Base-by-base conservation (phyloP, 2,888 invertebrate species). In the Galerucella nymphaeae region DNA sequence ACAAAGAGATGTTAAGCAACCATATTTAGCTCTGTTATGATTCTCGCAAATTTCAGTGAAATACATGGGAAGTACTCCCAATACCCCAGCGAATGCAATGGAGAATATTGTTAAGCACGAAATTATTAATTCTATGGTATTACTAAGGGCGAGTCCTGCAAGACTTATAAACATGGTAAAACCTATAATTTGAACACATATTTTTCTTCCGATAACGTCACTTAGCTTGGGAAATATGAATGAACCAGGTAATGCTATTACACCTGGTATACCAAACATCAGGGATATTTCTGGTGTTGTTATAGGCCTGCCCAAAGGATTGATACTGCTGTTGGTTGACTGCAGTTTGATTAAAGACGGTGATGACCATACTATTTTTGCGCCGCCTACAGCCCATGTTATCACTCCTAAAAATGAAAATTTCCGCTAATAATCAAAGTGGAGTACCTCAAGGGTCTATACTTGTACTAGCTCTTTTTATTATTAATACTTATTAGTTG, bases 11-110 rank as follows among this genome's bases (percentile, higher is more conserved):
- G 11, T 30, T 23, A 59, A n/a, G 8, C 59, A 59, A 1, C 59
- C 59, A 16, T 30, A 59, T 59, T 59, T 59, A 59, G 30, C 59
- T 16, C 59, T 59, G 16, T 59, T 59, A n/a, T 59, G 59, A 59
- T 59, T 38, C 30, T 59, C 59, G n/a, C 59, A 59, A 38, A 59
- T 59, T 59, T 59, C 59, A 30, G 59, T 59, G 0, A 59, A 2
- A 38, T 59, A 59, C 59, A 59, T 59, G 2, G 59, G 59, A n/a
- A 59, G 38, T 1, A 59, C 59, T 42, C 62, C 62, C 59, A 59
- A 23, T 9, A 38, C 18, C 14, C 59, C 59, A 14, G 30, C n/a
- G 10, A 59, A 59, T 10, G 38, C n/a, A 2, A n/a, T 30, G 8
- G 59, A 23, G 18, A n/a, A 14, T 30, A 59, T 14, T 38, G 59